Conservation (phyloP, 2,113 vertebrate species). For the Chauna torquata region DNA sequence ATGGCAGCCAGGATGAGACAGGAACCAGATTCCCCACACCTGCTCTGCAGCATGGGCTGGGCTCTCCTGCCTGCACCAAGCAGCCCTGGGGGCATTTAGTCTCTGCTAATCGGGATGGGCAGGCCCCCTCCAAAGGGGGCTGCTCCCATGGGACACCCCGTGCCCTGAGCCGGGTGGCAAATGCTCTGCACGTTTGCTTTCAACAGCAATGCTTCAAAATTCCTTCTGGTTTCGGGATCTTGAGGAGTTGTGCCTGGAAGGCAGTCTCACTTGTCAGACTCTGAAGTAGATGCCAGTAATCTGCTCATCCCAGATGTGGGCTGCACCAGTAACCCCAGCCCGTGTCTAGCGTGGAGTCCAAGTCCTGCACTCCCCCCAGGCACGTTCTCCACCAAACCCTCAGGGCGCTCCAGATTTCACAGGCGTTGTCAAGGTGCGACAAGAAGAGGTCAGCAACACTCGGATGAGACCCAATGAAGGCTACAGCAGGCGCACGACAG, state of each 20-base stretch:
- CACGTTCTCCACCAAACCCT: background rate
- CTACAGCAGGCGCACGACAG: background rate
- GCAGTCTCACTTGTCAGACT: background rate
- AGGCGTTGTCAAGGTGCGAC: background rate
- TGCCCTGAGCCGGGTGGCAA: background rate
- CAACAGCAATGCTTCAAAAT: background rate
- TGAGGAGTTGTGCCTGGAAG: background rate
- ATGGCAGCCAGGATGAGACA: rapidly evolving
- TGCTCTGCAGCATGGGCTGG: background rate
- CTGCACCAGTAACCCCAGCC: background rate
- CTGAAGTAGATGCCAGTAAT: background rate
- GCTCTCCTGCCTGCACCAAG: background rate
- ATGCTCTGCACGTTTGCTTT: rapidly evolving
- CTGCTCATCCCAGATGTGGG: background rate
- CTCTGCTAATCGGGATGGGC: background rate
- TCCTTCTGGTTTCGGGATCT: background rate
- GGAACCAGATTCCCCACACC: background rate
- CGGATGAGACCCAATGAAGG: background rate
- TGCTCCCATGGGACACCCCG: background rate
- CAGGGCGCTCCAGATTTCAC: background rate
- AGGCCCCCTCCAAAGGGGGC: background rate
- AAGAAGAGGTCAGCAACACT: background rate
- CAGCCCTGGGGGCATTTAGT: background rate
- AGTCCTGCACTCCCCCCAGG: background rate
- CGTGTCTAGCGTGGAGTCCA: background rate